phyloP scores from a whole-genome alignment of 2,888 invertebrate species.

The Eulithis testata region DNA sequence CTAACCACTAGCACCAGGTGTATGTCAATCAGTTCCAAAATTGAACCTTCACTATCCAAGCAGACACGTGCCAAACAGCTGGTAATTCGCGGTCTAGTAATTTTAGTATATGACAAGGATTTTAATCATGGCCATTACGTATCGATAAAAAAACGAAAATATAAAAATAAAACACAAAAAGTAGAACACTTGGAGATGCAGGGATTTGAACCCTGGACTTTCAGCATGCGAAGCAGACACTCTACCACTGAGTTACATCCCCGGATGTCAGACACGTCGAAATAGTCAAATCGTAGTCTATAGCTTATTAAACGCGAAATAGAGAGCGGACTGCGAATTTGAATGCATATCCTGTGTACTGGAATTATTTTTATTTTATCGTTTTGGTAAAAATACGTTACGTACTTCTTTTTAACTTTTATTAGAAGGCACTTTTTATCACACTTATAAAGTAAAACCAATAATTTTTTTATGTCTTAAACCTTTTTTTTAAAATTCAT shows the following conservation, averaged over 20 bases:
- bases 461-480: no score
- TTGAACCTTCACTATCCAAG: conserved; percentile 23
- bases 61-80: conserved; percentile 59
- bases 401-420: no score
- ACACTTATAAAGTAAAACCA: no score
- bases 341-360: no score
- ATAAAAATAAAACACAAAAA: conserved; percentile 34
- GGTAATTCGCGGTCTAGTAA: conserved; percentile 57
- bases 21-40: conserved; percentile 47
- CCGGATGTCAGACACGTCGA: conserved; percentile 30
- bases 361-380: no score
- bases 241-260: conserved; percentile 84
- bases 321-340: no score
- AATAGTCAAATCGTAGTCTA: conserved; percentile 39
- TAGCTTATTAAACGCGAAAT: not conserved
- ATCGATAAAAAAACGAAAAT: not conserved
- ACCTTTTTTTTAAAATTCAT: not conserved
- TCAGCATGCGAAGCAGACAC: conserved; percentile 88
- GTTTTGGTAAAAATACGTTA: no score
- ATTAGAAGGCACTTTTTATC: no score
- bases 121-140: no score
- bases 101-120: conserved; percentile 20
- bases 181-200: conserved; percentile 81
- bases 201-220: conserved; percentile 88
- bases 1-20: conserved; percentile 45